Conservation (phyloP, 2,888 invertebrate species). For the Eugnorisma glareosa region DNA sequence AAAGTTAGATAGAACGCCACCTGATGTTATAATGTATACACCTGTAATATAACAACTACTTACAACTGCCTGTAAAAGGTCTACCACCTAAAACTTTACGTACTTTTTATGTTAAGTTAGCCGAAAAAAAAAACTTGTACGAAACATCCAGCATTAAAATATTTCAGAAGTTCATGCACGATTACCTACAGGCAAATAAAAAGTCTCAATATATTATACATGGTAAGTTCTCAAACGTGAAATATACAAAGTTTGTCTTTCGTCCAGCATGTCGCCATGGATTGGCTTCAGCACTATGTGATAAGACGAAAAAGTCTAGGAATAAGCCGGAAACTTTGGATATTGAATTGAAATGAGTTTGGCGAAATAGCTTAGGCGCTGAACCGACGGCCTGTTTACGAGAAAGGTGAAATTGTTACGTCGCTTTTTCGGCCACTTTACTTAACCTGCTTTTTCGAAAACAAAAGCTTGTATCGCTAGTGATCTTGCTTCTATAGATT, state of each 20-base stretch:
- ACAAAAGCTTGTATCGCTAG: neutral
- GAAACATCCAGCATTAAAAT: constrained; percentile 37
- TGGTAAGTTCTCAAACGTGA: constrained; percentile 43
- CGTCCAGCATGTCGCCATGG: constrained; percentile 55
- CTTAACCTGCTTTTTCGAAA: constrained; percentile 43
- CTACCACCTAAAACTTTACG: constrained; percentile 9
- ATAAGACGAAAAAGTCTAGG: constrained; percentile 66
- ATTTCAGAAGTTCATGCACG: constrained; percentile 33
- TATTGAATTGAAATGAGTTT: constrained; percentile 70
- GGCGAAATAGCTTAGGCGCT: constrained; percentile 61
- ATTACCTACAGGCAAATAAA: constrained; percentile 42
- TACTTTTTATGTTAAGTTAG: constrained; percentile 1
- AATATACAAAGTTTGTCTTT: constrained; percentile 50
- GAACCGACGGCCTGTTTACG: constrained; percentile 61
- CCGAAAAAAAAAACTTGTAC: constrained; percentile 25
- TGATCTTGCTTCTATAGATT: constrained; percentile 4
- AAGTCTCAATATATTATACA: constrained; percentile 35
- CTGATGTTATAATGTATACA: neutral
- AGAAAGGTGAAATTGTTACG: constrained; percentile 63
- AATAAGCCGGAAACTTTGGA: constrained; percentile 63
- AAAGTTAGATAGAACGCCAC: neutral
- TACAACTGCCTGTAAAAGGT: constrained; percentile 23
- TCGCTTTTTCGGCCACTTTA: constrained; percentile 43
- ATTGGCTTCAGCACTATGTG: constrained; percentile 60
- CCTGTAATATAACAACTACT: constrained; percentile 11